Conservation (phyloP, 2,113 vertebrate species). For the Dipodomys spectabilis region DNA sequence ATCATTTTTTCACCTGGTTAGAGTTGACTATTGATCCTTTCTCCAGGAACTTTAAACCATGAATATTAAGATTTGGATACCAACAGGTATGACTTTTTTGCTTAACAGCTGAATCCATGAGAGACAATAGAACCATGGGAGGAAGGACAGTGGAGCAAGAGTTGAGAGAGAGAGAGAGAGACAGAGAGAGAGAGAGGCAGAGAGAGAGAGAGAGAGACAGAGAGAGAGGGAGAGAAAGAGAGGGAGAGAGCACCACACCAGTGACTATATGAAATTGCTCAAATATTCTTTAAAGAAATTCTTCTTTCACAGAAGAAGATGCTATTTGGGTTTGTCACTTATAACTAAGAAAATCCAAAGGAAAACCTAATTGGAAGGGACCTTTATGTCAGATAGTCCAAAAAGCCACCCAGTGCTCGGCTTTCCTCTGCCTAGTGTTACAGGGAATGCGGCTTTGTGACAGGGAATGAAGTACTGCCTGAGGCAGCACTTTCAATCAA, state of each 20-base stretch:
- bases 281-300: background rate
- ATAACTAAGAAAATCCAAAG: background rate
- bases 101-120: background rate
- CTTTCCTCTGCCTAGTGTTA: background rate
- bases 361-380: background rate
- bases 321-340: background rate
- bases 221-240: too few relatives aligned
- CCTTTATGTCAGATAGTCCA: background rate
- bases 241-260: background rate
- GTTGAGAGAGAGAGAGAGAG: background rate
- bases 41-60: background rate
- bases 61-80: constrained; percentile 36
- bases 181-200: too few relatives aligned
- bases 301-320: background rate
- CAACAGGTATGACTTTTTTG: background rate
- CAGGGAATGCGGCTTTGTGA: background rate
- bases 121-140: background rate
- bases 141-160: background rate
- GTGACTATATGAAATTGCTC: background rate
- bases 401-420: background rate
- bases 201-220: background rate
- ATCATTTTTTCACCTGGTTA: background rate
- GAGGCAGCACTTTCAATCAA: background rate
- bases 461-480: background rate
- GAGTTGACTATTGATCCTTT: background rate